phyloP scores from a whole-genome alignment of 92 coral and sea anemone genomes.

The Zoanthus solanderi region DNA sequence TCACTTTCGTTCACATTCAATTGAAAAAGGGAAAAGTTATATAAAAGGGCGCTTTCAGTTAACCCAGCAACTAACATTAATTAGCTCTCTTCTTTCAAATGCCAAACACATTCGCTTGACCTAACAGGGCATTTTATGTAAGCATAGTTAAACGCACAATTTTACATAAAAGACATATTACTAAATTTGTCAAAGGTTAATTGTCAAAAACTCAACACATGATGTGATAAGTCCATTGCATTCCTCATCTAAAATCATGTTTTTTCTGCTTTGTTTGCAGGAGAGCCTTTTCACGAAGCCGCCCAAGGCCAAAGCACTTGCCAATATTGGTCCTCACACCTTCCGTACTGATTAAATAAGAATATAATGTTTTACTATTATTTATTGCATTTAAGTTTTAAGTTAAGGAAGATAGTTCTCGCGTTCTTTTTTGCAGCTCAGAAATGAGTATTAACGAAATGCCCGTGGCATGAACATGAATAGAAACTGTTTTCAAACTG shows the following conservation, averaged over 20 bases:
- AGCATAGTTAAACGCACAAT: neutral
- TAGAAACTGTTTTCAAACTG: neutral
- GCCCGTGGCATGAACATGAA: neutral
- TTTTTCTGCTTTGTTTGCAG: conserved; percentile 12
- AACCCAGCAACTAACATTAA: too few species aligned
- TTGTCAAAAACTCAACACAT: neutral
- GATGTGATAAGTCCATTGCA: neutral
- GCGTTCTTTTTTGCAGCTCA: neutral
- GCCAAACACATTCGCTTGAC: neutral
- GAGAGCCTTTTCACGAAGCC: neutral
- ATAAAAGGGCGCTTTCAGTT: neutral
- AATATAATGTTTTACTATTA: neutral
- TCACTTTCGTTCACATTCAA: too few species aligned
- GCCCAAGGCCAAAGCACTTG: neutral
- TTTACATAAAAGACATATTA: neutral
- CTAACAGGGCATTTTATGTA: neutral
- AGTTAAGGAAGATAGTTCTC: neutral
- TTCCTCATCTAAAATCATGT: neutral
- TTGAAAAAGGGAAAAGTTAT: neutral
- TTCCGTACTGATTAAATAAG: neutral
- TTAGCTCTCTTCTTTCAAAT: neutral
- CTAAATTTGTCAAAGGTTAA: neutral
- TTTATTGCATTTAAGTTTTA: neutral
- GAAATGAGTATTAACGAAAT: neutral
- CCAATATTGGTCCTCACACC: conserved; percentile 15